phyloP scores from a whole-genome alignment of 23 tunicate species.

The Trididemnum clinides region DNA sequence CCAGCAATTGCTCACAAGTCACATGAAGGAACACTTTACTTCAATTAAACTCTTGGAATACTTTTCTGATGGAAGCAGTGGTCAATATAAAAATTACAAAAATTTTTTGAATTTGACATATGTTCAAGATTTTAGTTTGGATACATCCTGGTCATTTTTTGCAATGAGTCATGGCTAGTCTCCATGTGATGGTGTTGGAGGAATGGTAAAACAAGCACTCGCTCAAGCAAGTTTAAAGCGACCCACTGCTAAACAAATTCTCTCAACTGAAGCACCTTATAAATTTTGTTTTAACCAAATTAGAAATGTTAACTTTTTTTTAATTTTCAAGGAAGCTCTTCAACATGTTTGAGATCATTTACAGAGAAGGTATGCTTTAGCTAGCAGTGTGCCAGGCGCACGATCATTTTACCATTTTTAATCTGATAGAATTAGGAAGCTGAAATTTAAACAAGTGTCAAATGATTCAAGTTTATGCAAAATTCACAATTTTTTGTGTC shows the following conservation, averaged over 20 bases:
- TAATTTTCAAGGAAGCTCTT: background rate
- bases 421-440: background rate
- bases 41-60: background rate
- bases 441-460: background rate
- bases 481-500: background rate
- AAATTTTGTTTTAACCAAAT: too few relatives aligned
- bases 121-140: background rate
- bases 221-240: background rate
- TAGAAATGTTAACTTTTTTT: too few relatives aligned
- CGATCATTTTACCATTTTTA: background rate
- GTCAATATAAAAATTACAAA: background rate
- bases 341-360: background rate
- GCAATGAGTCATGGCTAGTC: slow-evolving; percentile 43
- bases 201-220: background rate
- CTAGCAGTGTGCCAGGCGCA: background rate
- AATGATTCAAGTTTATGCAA: background rate
- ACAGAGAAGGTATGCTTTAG: background rate
- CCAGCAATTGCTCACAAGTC: background rate
- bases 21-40: background rate
- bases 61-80: background rate
- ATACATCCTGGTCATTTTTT: background rate
- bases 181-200: background rate
- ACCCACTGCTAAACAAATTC: background rate
- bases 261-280: background rate
- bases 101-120: background rate